Percentiles rank a stretch among this genome's conserved stretches.
These are phyloP conservation scores for Lytechinus variegatus DNA, from an alignment of 35 echinoderm and acorn worm genomes.

Conservation along the genomic window DNA sequence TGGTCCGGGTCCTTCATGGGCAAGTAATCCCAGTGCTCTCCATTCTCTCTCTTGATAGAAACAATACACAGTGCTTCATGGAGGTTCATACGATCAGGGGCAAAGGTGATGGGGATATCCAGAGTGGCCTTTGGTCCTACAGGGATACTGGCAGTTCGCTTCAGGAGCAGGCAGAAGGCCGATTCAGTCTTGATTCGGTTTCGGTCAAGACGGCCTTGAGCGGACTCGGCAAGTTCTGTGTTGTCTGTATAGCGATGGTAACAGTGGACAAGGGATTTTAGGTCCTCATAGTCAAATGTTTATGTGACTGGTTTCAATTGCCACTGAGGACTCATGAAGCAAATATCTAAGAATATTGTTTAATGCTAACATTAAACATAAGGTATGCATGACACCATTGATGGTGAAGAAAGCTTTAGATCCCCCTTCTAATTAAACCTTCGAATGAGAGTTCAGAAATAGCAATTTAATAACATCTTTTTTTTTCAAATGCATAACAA, in stretches of 20 bases:
- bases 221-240: conserved; percentile 63
- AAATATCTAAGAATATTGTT: neutral
- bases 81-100: conserved; percentile 86
- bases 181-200: conserved; percentile 87
- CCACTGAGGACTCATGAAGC: neutral
- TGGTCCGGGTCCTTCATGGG: conserved; percentile 76
- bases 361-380: neutral
- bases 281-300: neutral
- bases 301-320: neutral
- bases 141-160: conserved; percentile 74
- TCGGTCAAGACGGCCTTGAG: conserved; percentile 54
- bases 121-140: conserved; percentile 83
- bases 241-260: conserved; percentile 60
- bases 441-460: neutral
- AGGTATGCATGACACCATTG: neutral
- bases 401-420: neutral
- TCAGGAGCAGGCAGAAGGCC: conserved; percentile 93
- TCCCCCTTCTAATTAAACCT: neutral
- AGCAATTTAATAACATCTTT: neutral
- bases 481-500: too few species aligned
- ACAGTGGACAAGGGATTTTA: neutral
- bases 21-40: conserved; percentile 67
- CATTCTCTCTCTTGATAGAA: conserved; percentile 72
- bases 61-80: conserved; percentile 90
- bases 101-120: conserved; percentile 92